A percentile compares a stretch with the other conserved stretches of the same genome.
Conservation (phyloP, 2,113 vertebrate genomes). For the Vidua chalybeata region DNA sequence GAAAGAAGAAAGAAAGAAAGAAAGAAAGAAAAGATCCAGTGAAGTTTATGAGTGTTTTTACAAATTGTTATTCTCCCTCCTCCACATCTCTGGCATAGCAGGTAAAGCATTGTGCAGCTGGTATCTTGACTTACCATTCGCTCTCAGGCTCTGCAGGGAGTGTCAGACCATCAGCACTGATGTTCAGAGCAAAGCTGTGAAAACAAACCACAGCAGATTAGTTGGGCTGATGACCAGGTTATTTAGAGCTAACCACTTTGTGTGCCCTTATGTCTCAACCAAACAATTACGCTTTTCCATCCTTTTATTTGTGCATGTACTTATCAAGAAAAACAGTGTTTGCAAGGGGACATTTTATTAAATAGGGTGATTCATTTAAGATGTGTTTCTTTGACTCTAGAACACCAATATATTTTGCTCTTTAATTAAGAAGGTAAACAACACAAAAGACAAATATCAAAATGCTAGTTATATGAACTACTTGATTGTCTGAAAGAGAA, state of each 20-base stretch:
- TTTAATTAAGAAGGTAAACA: slow-evolving; percentile 6
- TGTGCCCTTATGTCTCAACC: slow-evolving; percentile 38
- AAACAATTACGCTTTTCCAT: slow-evolving; percentile 61
- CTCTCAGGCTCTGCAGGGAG: slow-evolving; percentile 76
- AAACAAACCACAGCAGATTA: slow-evolving; percentile 81
- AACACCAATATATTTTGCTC: neutral
- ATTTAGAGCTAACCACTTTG: slow-evolving; percentile 47
- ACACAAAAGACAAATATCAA: slow-evolving; percentile 28
- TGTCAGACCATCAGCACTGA: slow-evolving; percentile 60
- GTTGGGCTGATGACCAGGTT: slow-evolving; percentile 69
- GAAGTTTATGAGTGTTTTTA: slow-evolving; percentile 67
- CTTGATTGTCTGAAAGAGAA: neutral
- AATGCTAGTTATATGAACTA: slow-evolving; percentile 9
- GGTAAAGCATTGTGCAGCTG: slow-evolving; percentile 64
- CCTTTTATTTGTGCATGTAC: slow-evolving; percentile 28
- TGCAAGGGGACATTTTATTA: neutral
- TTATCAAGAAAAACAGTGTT: slow-evolving; percentile 61
- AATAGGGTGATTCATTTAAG: slow-evolving; percentile 5
- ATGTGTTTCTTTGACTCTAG: neutral
- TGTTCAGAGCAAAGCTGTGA: slow-evolving; percentile 80
- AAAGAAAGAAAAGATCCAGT: neutral
- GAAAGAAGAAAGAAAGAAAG: neutral
- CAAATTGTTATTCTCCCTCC: slow-evolving; percentile 57
- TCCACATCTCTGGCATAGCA: slow-evolving; percentile 60
- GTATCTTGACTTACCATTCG: slow-evolving; percentile 68